These are phyloP conservation scores for Dinomys branickii DNA, from an alignment of 2,113 vertebrate species.

Conservation along the genomic window DNA sequence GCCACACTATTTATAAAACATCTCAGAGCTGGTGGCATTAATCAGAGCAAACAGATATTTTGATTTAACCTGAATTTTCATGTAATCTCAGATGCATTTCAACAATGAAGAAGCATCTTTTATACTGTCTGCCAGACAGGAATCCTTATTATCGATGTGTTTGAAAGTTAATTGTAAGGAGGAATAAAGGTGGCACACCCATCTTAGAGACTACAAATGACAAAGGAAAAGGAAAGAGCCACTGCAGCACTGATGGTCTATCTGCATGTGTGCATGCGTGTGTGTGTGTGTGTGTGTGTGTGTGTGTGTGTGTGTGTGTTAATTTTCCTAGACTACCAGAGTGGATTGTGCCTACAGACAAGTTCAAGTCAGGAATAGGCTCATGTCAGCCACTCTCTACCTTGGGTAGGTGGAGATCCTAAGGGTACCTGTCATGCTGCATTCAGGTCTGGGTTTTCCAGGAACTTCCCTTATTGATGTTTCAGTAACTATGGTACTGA, in stretches of 20 bases:
- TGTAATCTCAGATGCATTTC: not conserved
- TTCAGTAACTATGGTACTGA: not conserved
- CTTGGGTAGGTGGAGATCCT: not conserved
- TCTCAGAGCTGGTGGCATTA: not conserved
- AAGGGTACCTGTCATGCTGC: not conserved
- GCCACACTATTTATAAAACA: not conserved
- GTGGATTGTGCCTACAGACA: not conserved
- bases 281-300: not conserved
- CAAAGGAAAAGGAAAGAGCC: not conserved
- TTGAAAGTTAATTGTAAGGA: slow-evolving; percentile 45
- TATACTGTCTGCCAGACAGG: not conserved
- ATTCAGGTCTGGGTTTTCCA: slow-evolving; percentile 6
- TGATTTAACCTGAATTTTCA: slow-evolving; percentile 38
- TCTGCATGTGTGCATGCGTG: no score
- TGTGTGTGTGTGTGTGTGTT: not conserved
- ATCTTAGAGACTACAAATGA: not conserved
- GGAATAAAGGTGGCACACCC: not conserved
- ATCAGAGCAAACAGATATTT: slow-evolving; percentile 12
- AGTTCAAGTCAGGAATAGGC: not conserved
- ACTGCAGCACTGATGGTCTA: not conserved
- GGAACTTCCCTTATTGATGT: not conserved
- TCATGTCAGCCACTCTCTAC: not conserved
- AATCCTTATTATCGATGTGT: not conserved
- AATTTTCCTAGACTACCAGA: not conserved
- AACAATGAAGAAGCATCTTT: not conserved